Evolutionary conservation across 2,113 vertebrate genomes (phyloP).

Genomic region (Myrmecobius fasciatus): DNA sequence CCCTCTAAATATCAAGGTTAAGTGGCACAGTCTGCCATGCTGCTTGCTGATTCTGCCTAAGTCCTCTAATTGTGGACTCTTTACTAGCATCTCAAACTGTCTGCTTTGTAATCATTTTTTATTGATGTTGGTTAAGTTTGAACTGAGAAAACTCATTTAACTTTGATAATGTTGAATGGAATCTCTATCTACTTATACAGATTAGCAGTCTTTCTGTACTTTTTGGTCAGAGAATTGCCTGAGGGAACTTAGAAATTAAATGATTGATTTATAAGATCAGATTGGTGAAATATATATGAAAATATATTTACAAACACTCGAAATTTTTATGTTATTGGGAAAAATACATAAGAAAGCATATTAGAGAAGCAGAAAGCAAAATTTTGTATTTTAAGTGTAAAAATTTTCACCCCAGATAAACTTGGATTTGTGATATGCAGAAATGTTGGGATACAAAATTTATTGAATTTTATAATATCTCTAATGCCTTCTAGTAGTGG

Average conservation of each 20-base stretch:
- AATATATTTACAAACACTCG: not conserved
- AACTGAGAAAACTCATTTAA: not conserved
- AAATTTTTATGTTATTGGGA: not conserved
- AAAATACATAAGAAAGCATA: not conserved
- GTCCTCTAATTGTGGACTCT: not conserved
- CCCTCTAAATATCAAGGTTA: not conserved
- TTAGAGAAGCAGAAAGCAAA: not conserved
- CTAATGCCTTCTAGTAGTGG: not conserved
- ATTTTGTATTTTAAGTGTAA: rapidly evolving
- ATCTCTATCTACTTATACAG: not conserved
- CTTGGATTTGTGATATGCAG: not conserved
- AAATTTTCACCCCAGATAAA: not conserved
- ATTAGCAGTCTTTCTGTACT: not conserved
- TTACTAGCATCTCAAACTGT: not conserved
- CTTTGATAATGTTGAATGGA: not conserved
- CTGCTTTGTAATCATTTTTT: not conserved
- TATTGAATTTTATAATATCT: not conserved
- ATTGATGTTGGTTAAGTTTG: not conserved
- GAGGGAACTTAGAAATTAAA: not conserved
- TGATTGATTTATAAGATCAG: not conserved
- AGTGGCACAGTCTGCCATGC: not conserved
- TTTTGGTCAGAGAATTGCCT: not conserved
- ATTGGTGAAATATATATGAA: slow-evolving; percentile 6
- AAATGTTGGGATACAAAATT: rapidly evolving
- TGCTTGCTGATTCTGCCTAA: not conserved